Conservation (phyloP, 2,888 invertebrate genomes). For the Cyrtodaria siliqua region DNA sequence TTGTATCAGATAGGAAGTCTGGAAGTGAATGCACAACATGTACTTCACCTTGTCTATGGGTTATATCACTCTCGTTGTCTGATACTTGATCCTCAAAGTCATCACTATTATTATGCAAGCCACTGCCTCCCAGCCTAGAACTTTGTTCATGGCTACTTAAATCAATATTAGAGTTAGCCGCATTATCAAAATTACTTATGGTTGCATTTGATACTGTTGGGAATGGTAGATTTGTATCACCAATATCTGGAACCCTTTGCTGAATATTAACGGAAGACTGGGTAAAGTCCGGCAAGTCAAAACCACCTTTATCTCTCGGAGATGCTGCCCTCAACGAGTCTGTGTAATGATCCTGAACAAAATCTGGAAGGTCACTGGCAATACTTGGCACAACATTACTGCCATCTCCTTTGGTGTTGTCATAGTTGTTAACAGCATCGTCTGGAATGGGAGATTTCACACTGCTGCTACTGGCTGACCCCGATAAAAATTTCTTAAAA, state of each 20-base stretch:
- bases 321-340: conserved; percentile 48
- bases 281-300: conserved; percentile 77
- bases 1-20: conserved; percentile 81
- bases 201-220: no score
- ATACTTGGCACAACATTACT: not conserved
- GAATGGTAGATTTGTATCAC: conserved; percentile 19
- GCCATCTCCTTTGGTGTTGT: not conserved
- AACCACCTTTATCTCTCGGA: conserved; percentile 28
- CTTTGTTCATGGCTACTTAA: no score
- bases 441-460: conserved; percentile 1
- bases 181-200: no score
- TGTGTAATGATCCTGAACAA: conserved; percentile 83
- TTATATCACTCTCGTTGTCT: conserved; percentile 2
- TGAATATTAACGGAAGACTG: not conserved
- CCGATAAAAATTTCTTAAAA: conserved; percentile 83
- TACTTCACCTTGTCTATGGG: not conserved
- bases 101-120: no score
- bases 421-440: not conserved
- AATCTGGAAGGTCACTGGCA: conserved; percentile 81
- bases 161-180: no score
- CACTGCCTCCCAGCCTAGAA: no score
- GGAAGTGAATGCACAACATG: conserved; percentile 65
- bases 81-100: not conserved
- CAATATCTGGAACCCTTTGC: conserved; percentile 32
- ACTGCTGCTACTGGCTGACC: not conserved